Base-by-base conservation (phyloP, 53 echinoderm and acorn worm genomes). In the Holothuria scabra region DNA sequence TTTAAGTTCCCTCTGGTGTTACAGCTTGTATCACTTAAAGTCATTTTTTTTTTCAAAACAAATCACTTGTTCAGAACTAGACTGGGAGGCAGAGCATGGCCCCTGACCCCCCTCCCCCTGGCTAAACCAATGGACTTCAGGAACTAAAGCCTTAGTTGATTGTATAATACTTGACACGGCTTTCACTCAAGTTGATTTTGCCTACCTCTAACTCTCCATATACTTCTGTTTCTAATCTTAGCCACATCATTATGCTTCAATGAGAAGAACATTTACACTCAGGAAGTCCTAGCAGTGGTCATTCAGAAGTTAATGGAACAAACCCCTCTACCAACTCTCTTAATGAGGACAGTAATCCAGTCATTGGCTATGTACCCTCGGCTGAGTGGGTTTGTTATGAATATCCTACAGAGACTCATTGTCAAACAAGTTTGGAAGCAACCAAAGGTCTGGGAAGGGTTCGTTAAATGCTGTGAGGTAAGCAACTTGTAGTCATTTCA, bases 401-500 rank as follows among this genome's bases (percentile, higher is more conserved):
- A 99, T 80, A 94, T 99, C 18, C 87, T 99, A 0, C 91, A 87
- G 35, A 81, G 94, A 41, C 86, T 99, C 34, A 95, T 99, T 19
- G 87, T 82, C 66, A 99, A 99, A 49, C 92, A 95, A 59, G 94
- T 99, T 13, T 99, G 99, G 99, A 92, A 90, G 64, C 85, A 86
- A 48, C 92, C 94, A 35, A 99, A 99, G 84, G 90, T 95, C 34
- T 99, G 94, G 99, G 99, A 99, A 41, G 99, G 99, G 19, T 99
- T 99, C 31, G 89, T 99, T 83, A 99, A 99, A 81, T 99, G 99
- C 76, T 99, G 99, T 59, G 94, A 99, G 93, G 99, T 99, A 80
- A 85, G 92, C 2, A 66, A 6, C 6, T 9, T 81, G 66, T 25
- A 66, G 30, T 66, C 19, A 21, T 24, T n/a, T n/a, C n/a, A n/a